Conservation (phyloP, 1,140 invertebrate genomes). For the Conus ventricosus region DNA sequence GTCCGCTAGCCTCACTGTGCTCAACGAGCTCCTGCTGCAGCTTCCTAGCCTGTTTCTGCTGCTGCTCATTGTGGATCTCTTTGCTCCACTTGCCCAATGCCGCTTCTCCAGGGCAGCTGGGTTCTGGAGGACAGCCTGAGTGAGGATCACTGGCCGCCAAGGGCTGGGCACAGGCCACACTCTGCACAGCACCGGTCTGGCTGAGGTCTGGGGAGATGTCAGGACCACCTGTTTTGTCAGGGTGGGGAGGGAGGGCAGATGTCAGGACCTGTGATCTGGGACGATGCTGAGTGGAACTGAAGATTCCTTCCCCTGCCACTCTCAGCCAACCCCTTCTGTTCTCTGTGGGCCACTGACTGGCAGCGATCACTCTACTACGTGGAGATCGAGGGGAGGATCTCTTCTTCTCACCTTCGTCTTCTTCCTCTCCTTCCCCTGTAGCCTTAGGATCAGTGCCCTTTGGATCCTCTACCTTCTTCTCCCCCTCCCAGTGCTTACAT, state of each 20-base stretch:
- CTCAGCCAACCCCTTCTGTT: constrained; percentile 10
- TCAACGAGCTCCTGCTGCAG: neutral
- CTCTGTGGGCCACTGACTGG: constrained; percentile 1
- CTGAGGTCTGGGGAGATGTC: neutral
- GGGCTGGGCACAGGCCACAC: neutral
- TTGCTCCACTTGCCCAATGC: constrained; percentile 27
- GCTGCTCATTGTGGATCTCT: constrained; percentile 30
- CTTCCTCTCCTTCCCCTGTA: neutral
- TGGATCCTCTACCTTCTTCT: neutral
- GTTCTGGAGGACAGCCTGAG: neutral
- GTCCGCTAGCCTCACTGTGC: neutral
- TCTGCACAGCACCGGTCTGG: neutral
- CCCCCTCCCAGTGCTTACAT: too few species aligned
- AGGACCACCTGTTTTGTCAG: neutral
- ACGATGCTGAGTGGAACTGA: neutral
- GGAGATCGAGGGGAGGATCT: neutral
- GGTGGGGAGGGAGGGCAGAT: neutral
- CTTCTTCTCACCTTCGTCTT: neutral
- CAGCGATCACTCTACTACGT: neutral
- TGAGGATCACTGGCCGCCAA: neutral
- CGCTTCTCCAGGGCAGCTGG: neutral
- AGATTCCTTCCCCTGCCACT: constrained; percentile 32
- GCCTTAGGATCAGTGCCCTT: neutral
- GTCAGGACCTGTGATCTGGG: neutral
- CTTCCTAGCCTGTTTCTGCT: constrained; percentile 8